Conservation (phyloP, 1,140 invertebrate genomes). For the Ephestia elutella region DNA sequence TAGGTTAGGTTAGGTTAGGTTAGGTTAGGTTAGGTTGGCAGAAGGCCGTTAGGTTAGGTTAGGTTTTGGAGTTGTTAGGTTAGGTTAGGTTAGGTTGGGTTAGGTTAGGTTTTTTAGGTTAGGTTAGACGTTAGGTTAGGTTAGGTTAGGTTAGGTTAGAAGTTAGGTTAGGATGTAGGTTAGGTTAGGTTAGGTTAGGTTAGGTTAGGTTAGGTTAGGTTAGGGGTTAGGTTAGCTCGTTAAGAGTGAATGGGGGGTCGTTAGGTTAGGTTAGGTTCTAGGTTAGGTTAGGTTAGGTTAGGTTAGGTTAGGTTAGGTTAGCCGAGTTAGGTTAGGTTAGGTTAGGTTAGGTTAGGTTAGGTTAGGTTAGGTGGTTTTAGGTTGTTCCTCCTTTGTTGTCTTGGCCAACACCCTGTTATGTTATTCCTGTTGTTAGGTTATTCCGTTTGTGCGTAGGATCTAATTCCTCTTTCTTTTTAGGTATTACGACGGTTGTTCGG, state of each 20-base stretch:
- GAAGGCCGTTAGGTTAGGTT: constrained; percentile 23
- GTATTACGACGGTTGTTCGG: too few relatives aligned
- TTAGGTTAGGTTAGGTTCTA: constrained; percentile 34
- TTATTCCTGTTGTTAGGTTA: too few relatives aligned
- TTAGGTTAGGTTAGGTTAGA: too few relatives aligned
- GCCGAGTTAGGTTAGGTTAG: constrained; percentile 51
- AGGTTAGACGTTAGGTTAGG: constrained; percentile 35
- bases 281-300: constrained; percentile 35
- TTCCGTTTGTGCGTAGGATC: too few relatives aligned
- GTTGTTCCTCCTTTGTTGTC: too few relatives aligned
- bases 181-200: constrained; percentile 29
- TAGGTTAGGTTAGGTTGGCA: constrained; percentile 21
- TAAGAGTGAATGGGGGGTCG: constrained; percentile 29
- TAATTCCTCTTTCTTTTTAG: too few relatives aligned
- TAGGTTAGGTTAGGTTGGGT: constrained; percentile 34
- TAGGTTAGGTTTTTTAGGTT: constrained; percentile 35
- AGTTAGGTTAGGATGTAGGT: too few relatives aligned
- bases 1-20: constrained; percentile 24
- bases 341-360: constrained; percentile 34
- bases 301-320: constrained; percentile 54
- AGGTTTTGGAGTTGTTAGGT: constrained; percentile 29
- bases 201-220: constrained; percentile 34
- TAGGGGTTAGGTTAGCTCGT: too few relatives aligned
- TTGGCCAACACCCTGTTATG: too few relatives aligned
- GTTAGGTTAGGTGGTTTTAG: constrained; percentile 33